These are phyloP conservation scores for Bombyx huttoni DNA, from an alignment of 2,888 invertebrate genomes.

Conservation along the genomic window DNA sequence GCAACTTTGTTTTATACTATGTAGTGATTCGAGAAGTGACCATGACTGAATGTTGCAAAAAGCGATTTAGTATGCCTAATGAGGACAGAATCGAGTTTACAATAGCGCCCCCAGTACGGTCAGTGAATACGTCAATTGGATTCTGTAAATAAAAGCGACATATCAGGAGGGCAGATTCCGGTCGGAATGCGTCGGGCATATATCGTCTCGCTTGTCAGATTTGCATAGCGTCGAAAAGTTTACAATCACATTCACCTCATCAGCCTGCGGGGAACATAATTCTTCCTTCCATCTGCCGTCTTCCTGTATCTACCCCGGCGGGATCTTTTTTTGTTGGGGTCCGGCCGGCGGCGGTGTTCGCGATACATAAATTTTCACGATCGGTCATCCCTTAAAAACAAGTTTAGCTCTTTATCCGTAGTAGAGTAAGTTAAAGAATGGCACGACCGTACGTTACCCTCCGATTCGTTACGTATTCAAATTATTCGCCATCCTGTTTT, in stretches of 20 bases:
- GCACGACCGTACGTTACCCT: constrained; percentile 58
- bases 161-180: constrained; percentile 39
- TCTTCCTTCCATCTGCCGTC: constrained; percentile 68
- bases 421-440: constrained; percentile 66
- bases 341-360: constrained; percentile 61
- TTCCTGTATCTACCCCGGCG: constrained; percentile 63
- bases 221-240: constrained; percentile 69
- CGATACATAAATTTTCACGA: constrained; percentile 71
- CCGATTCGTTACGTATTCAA: constrained; percentile 69
- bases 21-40: constrained; percentile 34
- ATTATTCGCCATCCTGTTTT: constrained; percentile 65
- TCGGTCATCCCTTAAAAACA: constrained; percentile 74
- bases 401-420: constrained; percentile 69
- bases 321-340: constrained; percentile 55
- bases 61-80: too few species aligned
- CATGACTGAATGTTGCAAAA: constrained; percentile 26
- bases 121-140: constrained; percentile 38
- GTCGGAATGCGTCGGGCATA: constrained; percentile 24
- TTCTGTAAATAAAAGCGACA: constrained; percentile 40
- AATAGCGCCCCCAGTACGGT: constrained; percentile 28
- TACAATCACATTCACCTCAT: constrained; percentile 70
- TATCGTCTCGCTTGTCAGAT: constrained; percentile 54
- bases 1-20: too few species aligned
- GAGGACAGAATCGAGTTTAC: constrained; percentile 8
- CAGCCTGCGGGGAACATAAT: constrained; percentile 68